Percentiles rank a stretch among this genome's conserved stretches.
Conservation (phyloP, 2,113 vertebrate genomes). For the Scartelaos histophorus region DNA sequence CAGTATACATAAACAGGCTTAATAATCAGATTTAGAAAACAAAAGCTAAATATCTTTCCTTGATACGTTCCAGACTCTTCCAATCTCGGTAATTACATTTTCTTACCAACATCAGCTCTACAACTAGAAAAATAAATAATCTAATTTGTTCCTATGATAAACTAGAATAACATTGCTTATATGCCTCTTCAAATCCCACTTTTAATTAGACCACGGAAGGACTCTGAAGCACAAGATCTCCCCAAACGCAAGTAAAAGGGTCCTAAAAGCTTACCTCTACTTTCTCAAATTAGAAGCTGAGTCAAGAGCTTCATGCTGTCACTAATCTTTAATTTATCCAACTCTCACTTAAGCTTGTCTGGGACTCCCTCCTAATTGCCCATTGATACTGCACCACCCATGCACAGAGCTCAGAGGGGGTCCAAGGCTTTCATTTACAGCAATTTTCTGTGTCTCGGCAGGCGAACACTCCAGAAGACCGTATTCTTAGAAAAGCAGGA, state of each 20-base stretch:
- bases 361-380: slow-evolving; percentile 33
- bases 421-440: slow-evolving; percentile 53
- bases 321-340: slow-evolving; percentile 48
- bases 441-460: slow-evolving; percentile 52
- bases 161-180: neutral
- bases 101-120: neutral
- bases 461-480: slow-evolving; percentile 43
- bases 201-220: neutral
- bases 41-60: too few species aligned
- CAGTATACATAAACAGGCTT: too few species aligned
- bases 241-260: slow-evolving; percentile 23
- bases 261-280: slow-evolving; percentile 14
- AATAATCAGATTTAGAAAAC: too few species aligned
- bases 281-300: slow-evolving; percentile 46
- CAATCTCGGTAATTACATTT: too few species aligned
- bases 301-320: slow-evolving; percentile 14
- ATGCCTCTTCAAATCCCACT: neutral
- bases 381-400: slow-evolving; percentile 37
- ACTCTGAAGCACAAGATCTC: neutral
- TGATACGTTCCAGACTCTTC: neutral
- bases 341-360: slow-evolving; percentile 6
- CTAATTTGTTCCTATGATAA: neutral
- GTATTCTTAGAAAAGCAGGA: slow-evolving; percentile 55
- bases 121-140: neutral
- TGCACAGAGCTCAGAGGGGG: slow-evolving; percentile 39